phyloP scores from a whole-genome alignment of 2,797 vertebrate species.

The Anniella stebbinsi region DNA sequence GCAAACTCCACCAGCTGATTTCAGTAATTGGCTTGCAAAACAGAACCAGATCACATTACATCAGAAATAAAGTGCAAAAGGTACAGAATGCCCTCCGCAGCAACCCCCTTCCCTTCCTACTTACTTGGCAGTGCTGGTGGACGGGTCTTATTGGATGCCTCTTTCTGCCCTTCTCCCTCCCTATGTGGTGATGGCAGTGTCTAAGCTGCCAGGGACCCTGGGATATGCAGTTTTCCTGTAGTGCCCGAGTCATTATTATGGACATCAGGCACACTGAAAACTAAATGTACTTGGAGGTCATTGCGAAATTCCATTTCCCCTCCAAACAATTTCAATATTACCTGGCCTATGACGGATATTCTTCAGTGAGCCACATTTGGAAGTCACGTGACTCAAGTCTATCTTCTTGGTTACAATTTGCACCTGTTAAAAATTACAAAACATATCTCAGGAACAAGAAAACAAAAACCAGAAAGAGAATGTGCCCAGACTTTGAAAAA shows the following conservation, averaged over 20 bases:
- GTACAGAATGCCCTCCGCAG: too few relatives aligned
- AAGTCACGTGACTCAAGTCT: slow-evolving; percentile 91
- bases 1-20: not conserved
- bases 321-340: slow-evolving; percentile 64
- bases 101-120: not conserved
- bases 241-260: not conserved
- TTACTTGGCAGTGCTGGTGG: not conserved
- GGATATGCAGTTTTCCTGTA: not conserved
- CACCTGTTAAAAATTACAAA: slow-evolving; percentile 78
- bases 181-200: not conserved
- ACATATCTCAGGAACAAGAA: slow-evolving; percentile 38
- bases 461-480: slow-evolving; percentile 48
- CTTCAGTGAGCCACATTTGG: slow-evolving; percentile 94
- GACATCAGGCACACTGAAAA: not conserved
- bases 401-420: slow-evolving; percentile 96
- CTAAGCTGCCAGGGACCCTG: not conserved
- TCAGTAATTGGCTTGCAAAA: not conserved
- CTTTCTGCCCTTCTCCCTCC: not conserved
- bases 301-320: not conserved
- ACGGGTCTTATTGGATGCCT: not conserved
- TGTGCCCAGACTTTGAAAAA: slow-evolving; percentile 53
- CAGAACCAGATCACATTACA: not conserved
- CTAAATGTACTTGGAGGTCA: not conserved
- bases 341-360: slow-evolving; percentile 94
- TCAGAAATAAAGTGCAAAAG: too few relatives aligned